Base-by-base conservation (phyloP, 1,140 invertebrate genomes). In the Mercenaria mercenaria region DNA sequence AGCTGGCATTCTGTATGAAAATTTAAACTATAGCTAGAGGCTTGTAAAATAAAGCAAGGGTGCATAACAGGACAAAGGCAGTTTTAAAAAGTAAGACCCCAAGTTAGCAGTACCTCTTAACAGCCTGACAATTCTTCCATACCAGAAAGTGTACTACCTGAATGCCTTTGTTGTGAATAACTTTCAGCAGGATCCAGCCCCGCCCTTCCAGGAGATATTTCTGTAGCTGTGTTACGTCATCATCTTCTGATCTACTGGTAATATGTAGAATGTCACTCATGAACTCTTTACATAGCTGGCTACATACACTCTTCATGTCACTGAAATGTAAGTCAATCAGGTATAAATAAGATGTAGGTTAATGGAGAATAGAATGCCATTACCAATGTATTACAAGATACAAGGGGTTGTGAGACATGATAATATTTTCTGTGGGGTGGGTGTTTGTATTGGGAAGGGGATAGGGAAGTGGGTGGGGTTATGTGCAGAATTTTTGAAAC, bases 251-350 rank as follows among this genome's bases (percentile, higher is more conserved):
- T 0, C 85, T 61, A 59, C 87, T 93, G 32, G 92, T 93, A 37
- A 94, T 90, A 3, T 74, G 88, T n/a, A 93, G 80, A n/a, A 95
- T 91, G 76, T 94, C 94, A 52, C 90, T 90, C 93, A 95, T 92
- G 32, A 95, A 93, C 91, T 94, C 94, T 41, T 92, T 92, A 34
- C 92, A 90, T 52, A 95, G 81, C 52, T 94, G 91, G 77, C 94
- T 94, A 88, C 93, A 91, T 26, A 94, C 90, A 74, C 93, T 94
- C 76, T 91, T 93, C 94, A 94, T 94, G 56, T 95, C 94, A 59
- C 94, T 95, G 91, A 43, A 92, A 93, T 26, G 87, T n/a, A n/a
- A n/a, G 29, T 64, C 43, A 47, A 10, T 10, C 43, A 47, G 18
- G 43, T 47, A 69, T 37, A 39, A 23, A 52, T n/a, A n/a, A n/a